Conservation (phyloP, 2,888 invertebrate genomes). For the Octodonta nipae region DNA sequence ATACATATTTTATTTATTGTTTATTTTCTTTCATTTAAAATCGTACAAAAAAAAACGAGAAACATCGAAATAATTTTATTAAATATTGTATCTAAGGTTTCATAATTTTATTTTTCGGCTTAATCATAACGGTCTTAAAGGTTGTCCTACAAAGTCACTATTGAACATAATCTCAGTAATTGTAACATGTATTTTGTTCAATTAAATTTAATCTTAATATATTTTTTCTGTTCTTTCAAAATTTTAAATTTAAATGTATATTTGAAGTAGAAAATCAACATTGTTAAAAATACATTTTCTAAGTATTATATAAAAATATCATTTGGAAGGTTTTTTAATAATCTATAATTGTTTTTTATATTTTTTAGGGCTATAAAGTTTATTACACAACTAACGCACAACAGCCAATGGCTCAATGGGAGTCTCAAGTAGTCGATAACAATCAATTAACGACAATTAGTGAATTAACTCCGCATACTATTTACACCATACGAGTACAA, state of each 20-base stretch:
- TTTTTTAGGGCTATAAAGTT: slow-evolving; percentile 85
- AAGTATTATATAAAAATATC: no score
- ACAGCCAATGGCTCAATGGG: slow-evolving; percentile 79
- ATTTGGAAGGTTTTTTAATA: no score
- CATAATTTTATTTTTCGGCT: no score
- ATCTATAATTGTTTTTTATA: no score
- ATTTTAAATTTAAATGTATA: no score
- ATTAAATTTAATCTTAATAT: background rate
- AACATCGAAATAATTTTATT: no score
- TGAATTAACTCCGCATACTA: slow-evolving; percentile 79
- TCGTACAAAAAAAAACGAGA: background rate
- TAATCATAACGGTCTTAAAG: no score
- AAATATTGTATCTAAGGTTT: no score
- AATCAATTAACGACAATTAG: slow-evolving; percentile 85
- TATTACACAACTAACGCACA: slow-evolving; percentile 87
- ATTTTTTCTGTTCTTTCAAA: no score
- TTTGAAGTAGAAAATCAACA: no score
- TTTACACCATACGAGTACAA: slow-evolving; percentile 88
- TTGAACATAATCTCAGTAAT: background rate
- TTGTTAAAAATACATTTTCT: no score
- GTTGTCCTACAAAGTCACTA: no score
- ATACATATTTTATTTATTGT: background rate
- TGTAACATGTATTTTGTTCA: background rate
- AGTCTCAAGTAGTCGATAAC: slow-evolving; percentile 85
- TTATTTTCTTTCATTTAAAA: background rate